Evolutionary conservation across 2,113 vertebrate species (phyloP), one percentile per base, ranked within the genome.

Genomic region (Sturnira hondurensis): DNA sequence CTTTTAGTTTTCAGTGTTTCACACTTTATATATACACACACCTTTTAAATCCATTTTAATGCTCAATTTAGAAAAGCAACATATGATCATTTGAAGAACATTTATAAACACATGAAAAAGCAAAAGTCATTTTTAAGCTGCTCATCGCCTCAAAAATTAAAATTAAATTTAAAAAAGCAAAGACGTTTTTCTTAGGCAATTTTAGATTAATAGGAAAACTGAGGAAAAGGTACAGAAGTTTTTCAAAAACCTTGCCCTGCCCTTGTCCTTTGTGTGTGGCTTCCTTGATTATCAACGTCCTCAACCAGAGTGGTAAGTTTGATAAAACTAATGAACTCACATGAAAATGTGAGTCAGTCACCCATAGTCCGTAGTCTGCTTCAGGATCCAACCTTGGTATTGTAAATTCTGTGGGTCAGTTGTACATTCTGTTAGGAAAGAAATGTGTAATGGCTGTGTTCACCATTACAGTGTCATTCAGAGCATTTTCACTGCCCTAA

Each of bases 231-330:
- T 47, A 13, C 20, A 54, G 43, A 45, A 22, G 36, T 73, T 45
- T 52, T 73, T 6, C 17, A 31, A 24, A 17, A 24, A 31, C n/a
- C 10, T 12, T 12, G 47, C 10, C 43, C 65, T 8, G 28, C 31
- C 1, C 7, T 28, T 8, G 20, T 17, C 3, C 0, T 15, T 2
- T 5, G 6, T 1, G 5, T 33, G 28, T 7, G 6, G 45, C 10
- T 10, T 31, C 14, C 36, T 16, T 16, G 15, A 16, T 38, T 63
- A 14, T 28, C 67, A 36, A 20, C 16, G 24, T 9, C 71, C n/a
- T 24, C 38, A n/a, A 5, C 10, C 33, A 47, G 19, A 20, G 13
- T 20, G 10, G 10, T 24, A 11, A 7, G 14, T n/a, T 68, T 28
- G 33, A 77, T 77, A 41, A 5, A n/a, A n/a, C 0, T 1, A 4